Base-by-base conservation (phyloP, 2,888 invertebrate species). In the Scaptomyza caliginosa region DNA sequence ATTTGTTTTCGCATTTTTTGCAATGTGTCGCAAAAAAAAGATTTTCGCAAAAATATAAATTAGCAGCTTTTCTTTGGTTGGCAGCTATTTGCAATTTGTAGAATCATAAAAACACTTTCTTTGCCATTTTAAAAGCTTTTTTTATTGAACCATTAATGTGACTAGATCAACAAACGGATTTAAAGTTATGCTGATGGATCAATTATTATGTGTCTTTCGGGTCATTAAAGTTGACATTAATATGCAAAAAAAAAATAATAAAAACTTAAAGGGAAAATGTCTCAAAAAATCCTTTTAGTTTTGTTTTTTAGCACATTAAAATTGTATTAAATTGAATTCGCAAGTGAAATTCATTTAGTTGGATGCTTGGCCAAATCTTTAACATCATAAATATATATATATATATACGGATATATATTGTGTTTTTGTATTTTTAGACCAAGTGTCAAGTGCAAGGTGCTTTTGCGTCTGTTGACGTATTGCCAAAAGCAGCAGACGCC, bases 401-500 rank as follows among this genome's bases (percentile, higher is more conserved):
- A 19, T 67, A n/a, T n/a, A n/a, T n/a, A n/a, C n/a, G n/a, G n/a
- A n/a, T n/a, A n/a, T n/a, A n/a, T n/a, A n/a, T n/a, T n/a, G n/a
- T 32, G 40, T 42, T 42, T 50, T 52, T 66, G 16, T 86, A 87
- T 85, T 82, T 86, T 87, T 82, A 75, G 85, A n/a, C 63, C 50
- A 63, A 84, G 74, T 34, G 34, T 70, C 84, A 86, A 86, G 81
- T 86, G 86, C 84, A 86, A 81, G 80, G 86, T 79, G 76, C 51
- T 83, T 59, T 42, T 40, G 66, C 40, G 43, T 34, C 48, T 66
- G 42, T 65, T 65, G 73, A 68, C 50, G 75, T 28, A 13, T 43
- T 82, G 81, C 87, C 79, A 85, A 74, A 74, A 16, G 74, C 19
- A 32, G 30, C 43, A 38, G 28, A 30, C 26, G 54, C 32, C 21